Evolutionary conservation across 2,797 vertebrate species (phyloP).

Genomic region (Pampus argenteus): DNA sequence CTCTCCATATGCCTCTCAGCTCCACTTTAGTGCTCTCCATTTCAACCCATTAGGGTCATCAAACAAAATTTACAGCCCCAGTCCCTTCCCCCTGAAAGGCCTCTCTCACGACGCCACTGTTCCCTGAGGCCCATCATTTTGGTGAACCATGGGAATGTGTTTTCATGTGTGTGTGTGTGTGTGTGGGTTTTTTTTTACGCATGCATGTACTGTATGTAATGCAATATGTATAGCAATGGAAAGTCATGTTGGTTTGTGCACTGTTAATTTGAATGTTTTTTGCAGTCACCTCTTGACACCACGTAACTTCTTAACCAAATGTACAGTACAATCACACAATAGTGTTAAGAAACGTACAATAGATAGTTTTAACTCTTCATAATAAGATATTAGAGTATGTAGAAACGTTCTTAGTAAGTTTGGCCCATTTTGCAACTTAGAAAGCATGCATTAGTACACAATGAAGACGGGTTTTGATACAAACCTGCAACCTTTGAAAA

Average conservation of each 20-base stretch:
- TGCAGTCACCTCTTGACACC: slow-evolving; percentile 26
- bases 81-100: slow-evolving; percentile 39
- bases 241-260: background rate
- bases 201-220: background rate
- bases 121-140: slow-evolving; percentile 40
- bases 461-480: no score
- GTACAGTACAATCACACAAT: slow-evolving; percentile 22
- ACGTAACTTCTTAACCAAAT: slow-evolving; percentile 9
- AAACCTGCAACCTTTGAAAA: no score
- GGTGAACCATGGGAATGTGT: slow-evolving; percentile 6
- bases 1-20: slow-evolving; percentile 52
- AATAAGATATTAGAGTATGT: background rate
- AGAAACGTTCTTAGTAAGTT: background rate
- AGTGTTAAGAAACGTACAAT: background rate
- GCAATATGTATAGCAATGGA: background rate
- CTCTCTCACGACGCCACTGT: slow-evolving; percentile 31
- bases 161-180: slow-evolving; percentile 17
- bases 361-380: no score
- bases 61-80: slow-evolving; percentile 62
- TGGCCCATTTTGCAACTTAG: no score
- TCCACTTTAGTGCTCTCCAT: slow-evolving; percentile 49
- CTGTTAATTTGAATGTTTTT: slow-evolving; percentile 28
- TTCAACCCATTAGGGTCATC: slow-evolving; percentile 60
- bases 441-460: no score
- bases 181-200: background rate